Evolutionary conservation across 1,140 invertebrate genomes (phyloP), one percentile per base, ranked within the genome.

Genomic region (Ceratitis capitata): DNA sequence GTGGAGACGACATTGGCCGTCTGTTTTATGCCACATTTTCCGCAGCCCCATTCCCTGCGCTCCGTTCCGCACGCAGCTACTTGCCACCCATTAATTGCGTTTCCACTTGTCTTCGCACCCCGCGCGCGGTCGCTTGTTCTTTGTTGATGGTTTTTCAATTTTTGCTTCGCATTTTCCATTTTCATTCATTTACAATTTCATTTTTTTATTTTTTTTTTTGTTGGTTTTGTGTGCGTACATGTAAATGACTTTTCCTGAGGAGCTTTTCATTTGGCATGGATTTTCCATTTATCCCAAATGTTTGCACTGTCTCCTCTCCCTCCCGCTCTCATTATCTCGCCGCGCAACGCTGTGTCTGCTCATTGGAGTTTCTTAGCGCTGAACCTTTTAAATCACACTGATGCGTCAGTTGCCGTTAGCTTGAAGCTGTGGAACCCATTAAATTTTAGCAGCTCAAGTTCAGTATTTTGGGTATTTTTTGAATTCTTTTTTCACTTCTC

Each of bases 181-280:
- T 29, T 45, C n/a, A 56, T 56, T 56, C 82, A 53, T 39, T 51
- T 49, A 83, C 23, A 26, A 51, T 83, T 56, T 56, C 14, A 16
- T 29, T 58, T 58, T 83, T 58, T 83, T 32, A 29, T 35, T 58
- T 16, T 42, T 58, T 12, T 78, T 78, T 19, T 42, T 78, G 42
- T 78, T 78, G 42, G 39, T 78, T 42, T 78, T 45, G 39, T 84
- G 56, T 45, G 69, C 69, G 69, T 83, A 83, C 82, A 78, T 74
- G 39, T 47, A 51, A 85, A 85, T 85, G 84, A 85, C 84, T 85
- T 85, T 85, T 85, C 64, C 58, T 74, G 29, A 78, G 84, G 58
- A 85, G 84, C 49, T 85, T 85, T 85, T 85, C 84, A 85, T 85
- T 85, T 85, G 39, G 61, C 84, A 85, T 74, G 84, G 45, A 85